Conservation (phyloP, 2,113 vertebrate genomes). For the Chroicocephalus ridibundus region DNA sequence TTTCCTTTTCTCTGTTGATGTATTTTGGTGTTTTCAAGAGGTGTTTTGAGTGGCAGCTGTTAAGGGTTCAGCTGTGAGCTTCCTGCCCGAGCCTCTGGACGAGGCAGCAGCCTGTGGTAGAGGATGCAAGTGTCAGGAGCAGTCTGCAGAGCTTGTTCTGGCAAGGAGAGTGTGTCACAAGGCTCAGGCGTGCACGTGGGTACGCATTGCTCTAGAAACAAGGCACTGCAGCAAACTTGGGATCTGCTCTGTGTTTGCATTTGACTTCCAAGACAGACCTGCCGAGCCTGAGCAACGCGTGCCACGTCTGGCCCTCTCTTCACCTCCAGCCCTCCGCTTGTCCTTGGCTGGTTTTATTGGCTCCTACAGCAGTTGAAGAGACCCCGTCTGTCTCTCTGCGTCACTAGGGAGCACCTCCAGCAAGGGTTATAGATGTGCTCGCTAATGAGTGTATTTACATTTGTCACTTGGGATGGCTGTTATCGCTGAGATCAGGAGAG, state of each 20-base stretch:
- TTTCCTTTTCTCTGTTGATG: fast-evolving
- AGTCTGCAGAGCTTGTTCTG: not conserved
- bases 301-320: not conserved
- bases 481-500: not conserved
- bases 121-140: not conserved
- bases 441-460: not conserved
- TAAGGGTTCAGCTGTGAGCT: not conserved
- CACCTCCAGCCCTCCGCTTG: not conserved
- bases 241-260: not conserved
- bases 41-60: not conserved
- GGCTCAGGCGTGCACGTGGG: not conserved
- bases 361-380: not conserved
- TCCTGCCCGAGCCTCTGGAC: not conserved
- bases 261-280: not conserved
- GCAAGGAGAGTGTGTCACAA: not conserved
- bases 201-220: not conserved
- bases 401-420: not conserved
- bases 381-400: fast-evolving
- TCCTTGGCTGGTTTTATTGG: not conserved
- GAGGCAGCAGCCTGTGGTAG: not conserved
- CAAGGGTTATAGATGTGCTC: not conserved
- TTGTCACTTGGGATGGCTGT: not conserved
- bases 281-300: not conserved
- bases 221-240: not conserved
- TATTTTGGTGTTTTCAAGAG: not conserved